Conservation (phyloP, 2,113 vertebrate species). For the Cyanoderma ruficeps region DNA sequence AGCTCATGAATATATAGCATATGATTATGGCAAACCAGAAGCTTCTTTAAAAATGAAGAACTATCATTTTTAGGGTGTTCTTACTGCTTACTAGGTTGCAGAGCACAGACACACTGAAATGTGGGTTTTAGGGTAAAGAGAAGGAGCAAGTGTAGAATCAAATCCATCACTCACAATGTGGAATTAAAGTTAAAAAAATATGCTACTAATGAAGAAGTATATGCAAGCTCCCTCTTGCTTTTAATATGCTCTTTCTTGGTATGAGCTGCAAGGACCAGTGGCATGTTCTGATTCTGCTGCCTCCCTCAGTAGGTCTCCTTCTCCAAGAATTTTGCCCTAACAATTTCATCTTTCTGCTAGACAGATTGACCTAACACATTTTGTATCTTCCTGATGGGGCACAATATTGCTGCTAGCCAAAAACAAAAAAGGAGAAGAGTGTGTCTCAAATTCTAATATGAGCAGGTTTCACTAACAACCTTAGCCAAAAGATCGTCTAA, state of each 20-base stretch:
- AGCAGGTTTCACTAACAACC: background rate
- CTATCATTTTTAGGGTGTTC: background rate
- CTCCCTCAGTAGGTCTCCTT: too few relatives aligned
- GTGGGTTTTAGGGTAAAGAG: background rate
- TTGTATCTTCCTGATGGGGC: background rate
- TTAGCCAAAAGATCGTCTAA: background rate
- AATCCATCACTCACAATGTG: background rate
- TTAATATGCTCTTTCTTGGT: background rate
- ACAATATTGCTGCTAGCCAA: fast-evolving
- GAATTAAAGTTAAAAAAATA: background rate
- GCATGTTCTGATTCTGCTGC: background rate
- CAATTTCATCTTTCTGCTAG: background rate
- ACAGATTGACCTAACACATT: background rate
- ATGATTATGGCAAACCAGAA: background rate
- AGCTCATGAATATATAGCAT: background rate
- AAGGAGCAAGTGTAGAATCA: background rate
- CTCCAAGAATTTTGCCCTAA: background rate
- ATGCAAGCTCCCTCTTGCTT: background rate
- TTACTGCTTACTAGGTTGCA: background rate
- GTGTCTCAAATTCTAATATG: background rate
- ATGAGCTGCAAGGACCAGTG: background rate
- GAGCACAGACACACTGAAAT: background rate
- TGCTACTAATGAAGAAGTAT: background rate
- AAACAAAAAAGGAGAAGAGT: fast-evolving
- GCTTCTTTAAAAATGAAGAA: background rate